Evolutionary conservation across 2,888 invertebrate genomes (phyloP), one percentile per base, ranked within the genome.

Genomic region (Omphaloscelis lunosa): DNA sequence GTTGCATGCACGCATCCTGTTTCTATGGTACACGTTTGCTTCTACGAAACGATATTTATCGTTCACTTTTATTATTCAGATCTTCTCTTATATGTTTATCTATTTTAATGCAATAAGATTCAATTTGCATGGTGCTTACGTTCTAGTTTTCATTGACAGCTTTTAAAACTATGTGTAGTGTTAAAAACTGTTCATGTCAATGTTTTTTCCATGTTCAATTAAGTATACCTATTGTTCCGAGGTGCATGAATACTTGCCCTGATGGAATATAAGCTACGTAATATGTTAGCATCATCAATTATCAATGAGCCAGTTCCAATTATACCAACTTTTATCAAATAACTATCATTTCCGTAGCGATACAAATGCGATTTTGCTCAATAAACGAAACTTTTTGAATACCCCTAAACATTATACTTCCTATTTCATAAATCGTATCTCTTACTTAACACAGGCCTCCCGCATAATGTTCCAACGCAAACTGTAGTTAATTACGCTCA

Each of bases 1-100:
- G 89, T 84, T 89, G 90, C 91, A 89, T 88, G 84, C 86, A 86
- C 90, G 90, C 89, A 77, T 82, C 69, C 80, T 80, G 65, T 80
- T 51, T 73, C 72, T 74, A 1, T 65, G 41, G 74, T 78, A 68
- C 69, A 83, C 85, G 80, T 80, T 85, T 45, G 45, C 63, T 58
- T 61, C 61, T 65, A 67, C 86, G 85, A 65, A 48, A 82, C 84
- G 86, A 62, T 65, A 39, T 61, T 74, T 48, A 59, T 9, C 8
- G 4, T 56, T 69, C 17, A n/a, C 39, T 27, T 39, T 48, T 11
- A 29, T n/a, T 58, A 34, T 58, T 15, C 51, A n/a, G n/a, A n/a
- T 27, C 3, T 20, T 34, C 15, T 45, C 1, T 6, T 34, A 15
- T 1, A 61, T 53, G 7, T 45, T 29, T 12, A 15, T 11, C 1